Base-by-base conservation (phyloP, 1,140 invertebrate genomes). In the Heliothis subflexa region DNA sequence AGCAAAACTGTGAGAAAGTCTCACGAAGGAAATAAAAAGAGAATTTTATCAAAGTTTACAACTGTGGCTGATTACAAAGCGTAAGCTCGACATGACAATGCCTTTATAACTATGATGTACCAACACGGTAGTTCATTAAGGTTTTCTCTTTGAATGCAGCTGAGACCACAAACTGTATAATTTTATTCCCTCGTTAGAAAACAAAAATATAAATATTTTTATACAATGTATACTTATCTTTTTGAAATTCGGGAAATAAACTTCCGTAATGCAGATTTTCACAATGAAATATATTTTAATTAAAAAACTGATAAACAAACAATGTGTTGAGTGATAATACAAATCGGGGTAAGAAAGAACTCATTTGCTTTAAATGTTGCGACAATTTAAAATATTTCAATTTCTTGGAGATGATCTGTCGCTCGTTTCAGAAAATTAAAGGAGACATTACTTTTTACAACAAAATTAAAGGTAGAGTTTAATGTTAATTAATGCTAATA, bases 111-210 rank as follows among this genome's bases (percentile, higher is more conserved):
- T 40, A 54, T 33, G 12, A 40, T 71, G 25, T 40, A 71, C 50
- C 50, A 28, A 71, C 68, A 55, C 3, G 14, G 33, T 71, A 21
- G 68, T 40, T 71, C 68, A 40, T 55, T 71, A 71, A 40, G 52
- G 5, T 25, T 40, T 13, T 55, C n/a, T 10, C 28, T 55, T 54
- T 28, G 28, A 55, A 14, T 71, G 68, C 68, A 71, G 50, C 68
- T 71, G 68, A 40, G 50, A 33, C 52, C 49, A 11, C 28, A 0
- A 71, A 71, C 50, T 40, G 25, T 55, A 54, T 71, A 71, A 71
- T 71, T 55, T 55, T n/a, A 28, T 21, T 25, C 68, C 40, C 28
- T 55, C 61, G 40, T 64, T 64, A 64, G 61, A 5, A 40, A 7
- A 9, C 0, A 40, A 9, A 40, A 40, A 40, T 7, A 40, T 40